Percentiles rank a stretch among this genome's conserved stretches.
phyloP scores from a whole-genome alignment of 2,797 vertebrate genomes.

The Oreochromis grahami region DNA sequence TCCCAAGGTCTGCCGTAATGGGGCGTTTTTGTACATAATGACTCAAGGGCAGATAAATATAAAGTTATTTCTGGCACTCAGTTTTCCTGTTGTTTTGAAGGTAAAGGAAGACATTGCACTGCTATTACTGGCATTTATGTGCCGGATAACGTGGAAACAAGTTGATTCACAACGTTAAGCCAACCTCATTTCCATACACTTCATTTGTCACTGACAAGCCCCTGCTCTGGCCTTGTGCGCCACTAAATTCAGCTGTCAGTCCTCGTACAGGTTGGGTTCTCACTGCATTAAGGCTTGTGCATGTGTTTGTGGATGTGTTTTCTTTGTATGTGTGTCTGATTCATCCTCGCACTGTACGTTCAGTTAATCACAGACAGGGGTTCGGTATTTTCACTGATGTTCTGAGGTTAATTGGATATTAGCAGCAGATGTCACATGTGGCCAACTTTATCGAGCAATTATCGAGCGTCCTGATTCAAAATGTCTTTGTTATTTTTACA shows the following conservation, averaged over 20 bases:
- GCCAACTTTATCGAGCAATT: conserved; percentile 29
- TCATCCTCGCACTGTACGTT: background rate
- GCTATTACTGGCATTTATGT: conserved; percentile 12
- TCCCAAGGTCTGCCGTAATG: conserved; percentile 41
- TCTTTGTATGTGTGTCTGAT: background rate
- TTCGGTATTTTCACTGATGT: conserved; percentile 12
- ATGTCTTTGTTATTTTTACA: conserved; percentile 17
- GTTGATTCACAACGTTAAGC: conserved; percentile 36
- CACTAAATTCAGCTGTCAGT: conserved; percentile 49
- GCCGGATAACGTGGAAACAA: conserved; percentile 33
- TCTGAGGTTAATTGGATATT: conserved; percentile 47
- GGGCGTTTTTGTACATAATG: conserved; percentile 39
- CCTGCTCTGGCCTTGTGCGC: conserved; percentile 23
- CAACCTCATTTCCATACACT: conserved; percentile 47
- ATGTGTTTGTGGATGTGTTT: background rate
- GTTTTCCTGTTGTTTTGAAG: background rate
- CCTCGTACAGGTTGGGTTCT: conserved; percentile 7
- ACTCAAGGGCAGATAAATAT: conserved; percentile 36
- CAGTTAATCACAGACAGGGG: conserved; percentile 10
- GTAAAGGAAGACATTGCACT: conserved; percentile 21
- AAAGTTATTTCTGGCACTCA: background rate
- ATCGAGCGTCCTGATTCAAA: conserved; percentile 12
- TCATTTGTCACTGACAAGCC: conserved; percentile 40
- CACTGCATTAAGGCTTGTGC: background rate
- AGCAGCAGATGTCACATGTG: conserved; percentile 20